Conservation (phyloP, 2,888 invertebrate species). For the Melinopterus prodromus region DNA sequence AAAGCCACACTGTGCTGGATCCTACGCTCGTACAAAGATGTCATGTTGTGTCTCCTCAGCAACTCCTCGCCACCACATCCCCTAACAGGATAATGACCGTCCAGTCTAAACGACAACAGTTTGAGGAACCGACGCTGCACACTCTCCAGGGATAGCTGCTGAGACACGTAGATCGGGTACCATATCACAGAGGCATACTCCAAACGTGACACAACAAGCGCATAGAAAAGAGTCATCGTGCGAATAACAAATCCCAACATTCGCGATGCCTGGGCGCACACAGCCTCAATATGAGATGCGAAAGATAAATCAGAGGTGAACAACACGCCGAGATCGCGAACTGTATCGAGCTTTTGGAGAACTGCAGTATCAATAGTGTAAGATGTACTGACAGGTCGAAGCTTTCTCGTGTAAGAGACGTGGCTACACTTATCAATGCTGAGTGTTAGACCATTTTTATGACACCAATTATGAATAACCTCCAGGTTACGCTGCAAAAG, state of each 20-base stretch:
- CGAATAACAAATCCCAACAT: not conserved
- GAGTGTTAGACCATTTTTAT: not conserved
- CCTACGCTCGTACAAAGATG: not conserved
- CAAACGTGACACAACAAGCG: not conserved
- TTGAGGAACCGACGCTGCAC: not conserved
- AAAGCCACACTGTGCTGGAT: not conserved
- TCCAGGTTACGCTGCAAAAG: not conserved
- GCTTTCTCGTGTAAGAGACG: not conserved
- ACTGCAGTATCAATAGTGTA: not conserved
- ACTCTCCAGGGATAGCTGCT: not conserved
- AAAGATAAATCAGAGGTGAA: not conserved
- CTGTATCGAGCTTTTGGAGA: not conserved
- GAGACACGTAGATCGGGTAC: not conserved
- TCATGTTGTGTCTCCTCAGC: not conserved
- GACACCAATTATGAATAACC: not conserved
- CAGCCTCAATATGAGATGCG: not conserved
- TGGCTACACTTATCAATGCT: not conserved
- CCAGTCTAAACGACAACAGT: not conserved
- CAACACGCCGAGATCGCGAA: not conserved
- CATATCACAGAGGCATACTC: not conserved
- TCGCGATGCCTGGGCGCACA: not conserved
- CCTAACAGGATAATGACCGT: not conserved
- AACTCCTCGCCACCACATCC: not conserved
- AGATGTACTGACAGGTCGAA: not conserved
- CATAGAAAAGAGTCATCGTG: not conserved